phyloP scores from a whole-genome alignment of 2,113 vertebrate genomes.

The Octodon degus region DNA sequence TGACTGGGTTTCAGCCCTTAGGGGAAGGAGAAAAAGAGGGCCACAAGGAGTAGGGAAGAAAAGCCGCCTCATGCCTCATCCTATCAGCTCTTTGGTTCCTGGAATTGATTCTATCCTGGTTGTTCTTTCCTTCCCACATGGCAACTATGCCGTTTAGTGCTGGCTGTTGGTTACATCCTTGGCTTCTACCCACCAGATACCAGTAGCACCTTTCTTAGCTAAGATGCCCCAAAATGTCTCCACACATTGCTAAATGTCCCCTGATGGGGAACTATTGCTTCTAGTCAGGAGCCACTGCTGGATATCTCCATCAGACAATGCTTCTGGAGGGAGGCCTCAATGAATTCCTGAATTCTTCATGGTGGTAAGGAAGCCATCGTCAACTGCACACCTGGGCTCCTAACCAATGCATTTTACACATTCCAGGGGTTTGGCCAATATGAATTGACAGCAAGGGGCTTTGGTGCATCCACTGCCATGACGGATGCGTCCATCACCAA shows the following conservation, averaged over 20 bases:
- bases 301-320: neutral
- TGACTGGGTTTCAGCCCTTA: neutral
- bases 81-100: neutral
- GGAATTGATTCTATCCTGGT: neutral
- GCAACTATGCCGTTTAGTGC: neutral
- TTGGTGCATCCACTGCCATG: neutral
- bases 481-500: no score
- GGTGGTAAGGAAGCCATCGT: neutral
- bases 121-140: neutral
- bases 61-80: neutral
- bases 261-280: no score
- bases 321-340: neutral
- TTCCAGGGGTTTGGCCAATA: neutral
- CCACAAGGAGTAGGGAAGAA: neutral
- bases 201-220: neutral
- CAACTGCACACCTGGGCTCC: neutral
- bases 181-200: neutral
- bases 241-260: neutral
- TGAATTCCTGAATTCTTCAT: neutral
- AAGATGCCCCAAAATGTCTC: neutral
- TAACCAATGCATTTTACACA: neutral
- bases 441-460: accelerated
- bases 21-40: neutral
- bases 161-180: no score
- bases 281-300: neutral